These are phyloP conservation scores for Silurus aristotelis DNA, from an alignment of 2,797 vertebrate genomes.

Conservation along the genomic window DNA sequence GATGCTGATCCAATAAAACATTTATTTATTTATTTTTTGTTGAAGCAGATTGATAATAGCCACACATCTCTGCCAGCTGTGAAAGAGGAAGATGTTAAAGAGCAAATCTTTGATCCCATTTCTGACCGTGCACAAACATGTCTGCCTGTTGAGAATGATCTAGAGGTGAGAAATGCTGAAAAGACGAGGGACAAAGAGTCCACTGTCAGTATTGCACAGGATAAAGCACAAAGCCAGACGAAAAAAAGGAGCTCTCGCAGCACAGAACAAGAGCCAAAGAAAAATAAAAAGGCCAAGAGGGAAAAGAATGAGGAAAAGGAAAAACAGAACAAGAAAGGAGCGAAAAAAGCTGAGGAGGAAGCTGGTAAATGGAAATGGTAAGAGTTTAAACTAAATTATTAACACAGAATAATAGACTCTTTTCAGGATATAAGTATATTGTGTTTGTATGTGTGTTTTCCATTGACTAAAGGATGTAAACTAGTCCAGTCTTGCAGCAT, in stretches of 20 bases:
- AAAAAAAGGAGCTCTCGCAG: slow-evolving; percentile 48
- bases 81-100: slow-evolving; percentile 28
- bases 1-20: background rate
- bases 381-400: background rate
- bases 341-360: slow-evolving; percentile 46
- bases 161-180: slow-evolving; percentile 21
- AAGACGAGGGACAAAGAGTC: slow-evolving; percentile 18
- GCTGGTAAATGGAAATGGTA: slow-evolving; percentile 58
- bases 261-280: slow-evolving; percentile 29
- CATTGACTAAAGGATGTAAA: too few species aligned
- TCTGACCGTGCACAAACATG: background rate
- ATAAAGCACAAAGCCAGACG: slow-evolving; percentile 3
- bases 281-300: slow-evolving; percentile 41
- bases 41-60: slow-evolving; percentile 5
- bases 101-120: slow-evolving; percentile 12
- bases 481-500: too few species aligned
- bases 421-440: background rate
- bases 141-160: slow-evolving; percentile 4
- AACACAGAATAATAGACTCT: background rate
- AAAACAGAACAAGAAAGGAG: slow-evolving; percentile 28
- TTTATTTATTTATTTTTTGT: background rate
- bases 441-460: too few species aligned
- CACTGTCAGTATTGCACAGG: background rate
- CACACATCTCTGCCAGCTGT: slow-evolving; percentile 1
- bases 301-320: slow-evolving; percentile 23